Percentiles rank a stretch among this genome's conserved stretches.
These are phyloP conservation scores for Ciconia boyciana DNA, from an alignment of 2,113 vertebrate genomes.

Conservation along the genomic window DNA sequence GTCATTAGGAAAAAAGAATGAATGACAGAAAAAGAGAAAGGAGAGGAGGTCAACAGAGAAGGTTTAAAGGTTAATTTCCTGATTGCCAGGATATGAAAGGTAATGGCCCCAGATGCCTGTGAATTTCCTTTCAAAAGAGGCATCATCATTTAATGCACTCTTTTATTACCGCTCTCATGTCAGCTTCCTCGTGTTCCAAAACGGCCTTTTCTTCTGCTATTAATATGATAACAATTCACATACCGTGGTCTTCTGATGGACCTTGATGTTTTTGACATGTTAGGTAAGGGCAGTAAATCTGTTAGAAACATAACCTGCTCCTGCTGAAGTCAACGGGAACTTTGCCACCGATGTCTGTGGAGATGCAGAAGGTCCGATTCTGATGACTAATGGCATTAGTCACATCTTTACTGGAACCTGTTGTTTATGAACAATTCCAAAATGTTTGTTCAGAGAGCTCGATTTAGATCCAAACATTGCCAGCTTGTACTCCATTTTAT, in stretches of 20 bases:
- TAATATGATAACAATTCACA: neutral
- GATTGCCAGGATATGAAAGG: slow-evolving; percentile 46
- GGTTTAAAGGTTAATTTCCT: slow-evolving; percentile 53
- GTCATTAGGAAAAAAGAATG: slow-evolving; percentile 31
- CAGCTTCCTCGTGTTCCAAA: neutral
- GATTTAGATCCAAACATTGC: neutral
- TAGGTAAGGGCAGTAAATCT: slow-evolving; percentile 16
- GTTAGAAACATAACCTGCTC: neutral
- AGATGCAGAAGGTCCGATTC: neutral
- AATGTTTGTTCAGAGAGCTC: neutral
- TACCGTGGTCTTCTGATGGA: neutral
- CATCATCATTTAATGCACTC: slow-evolving; percentile 25
- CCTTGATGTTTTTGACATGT: neutral
- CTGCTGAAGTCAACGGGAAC: neutral
- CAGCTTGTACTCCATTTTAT: neutral
- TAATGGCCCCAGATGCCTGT: slow-evolving; percentile 38
- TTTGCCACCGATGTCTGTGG: neutral
- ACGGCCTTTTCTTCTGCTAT: neutral
- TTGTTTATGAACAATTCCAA: slow-evolving; percentile 1
- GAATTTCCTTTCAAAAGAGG: slow-evolving; percentile 35
- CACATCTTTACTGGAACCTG: slow-evolving; percentile 56
- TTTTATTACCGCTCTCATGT: slow-evolving; percentile 2
- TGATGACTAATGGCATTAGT: slow-evolving; percentile 57
- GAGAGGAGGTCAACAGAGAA: slow-evolving; percentile 33
- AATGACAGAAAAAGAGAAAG: slow-evolving; percentile 42